Percentiles rank a stretch among this genome's conserved stretches.
Evolutionary conservation across 2,797 vertebrate species (phyloP).

Genomic region (Serranus cabrilla): DNA sequence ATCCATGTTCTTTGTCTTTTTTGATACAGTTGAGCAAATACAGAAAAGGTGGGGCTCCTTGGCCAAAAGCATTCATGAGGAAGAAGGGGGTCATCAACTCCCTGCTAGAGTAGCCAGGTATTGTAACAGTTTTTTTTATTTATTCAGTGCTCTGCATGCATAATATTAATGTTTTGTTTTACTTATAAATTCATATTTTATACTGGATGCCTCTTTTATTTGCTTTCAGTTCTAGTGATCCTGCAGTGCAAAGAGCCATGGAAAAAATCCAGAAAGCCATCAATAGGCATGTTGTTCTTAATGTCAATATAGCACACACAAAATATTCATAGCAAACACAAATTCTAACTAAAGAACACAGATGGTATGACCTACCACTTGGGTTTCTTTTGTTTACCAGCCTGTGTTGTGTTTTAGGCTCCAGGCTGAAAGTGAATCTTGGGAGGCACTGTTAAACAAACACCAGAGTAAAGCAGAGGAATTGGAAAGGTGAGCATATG

Average conservation of each 20-base stretch:
- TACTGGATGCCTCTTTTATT: conserved; percentile 3
- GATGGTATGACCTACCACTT: background rate
- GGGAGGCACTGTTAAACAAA: conserved; percentile 84
- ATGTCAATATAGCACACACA: background rate
- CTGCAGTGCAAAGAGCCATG: conserved; percentile 64
- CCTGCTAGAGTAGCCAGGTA: conserved; percentile 70
- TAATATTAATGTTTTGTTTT: background rate
- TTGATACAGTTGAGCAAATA: conserved; percentile 76
- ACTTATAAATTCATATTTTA: background rate
- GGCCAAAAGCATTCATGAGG: conserved; percentile 61
- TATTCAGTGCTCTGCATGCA: background rate
- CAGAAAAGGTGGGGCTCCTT: conserved; percentile 73
- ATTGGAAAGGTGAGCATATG: conserved; percentile 77
- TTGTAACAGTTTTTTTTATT: conserved; percentile 15
- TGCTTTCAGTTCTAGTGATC: conserved; percentile 62
- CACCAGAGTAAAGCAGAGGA: conserved; percentile 81
- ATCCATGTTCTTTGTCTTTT: background rate
- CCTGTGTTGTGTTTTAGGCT: conserved; percentile 76
- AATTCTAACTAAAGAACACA: conserved; percentile 9
- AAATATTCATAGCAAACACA: conserved; percentile 8
- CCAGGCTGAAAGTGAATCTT: conserved; percentile 82
- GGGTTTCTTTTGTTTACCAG: background rate
- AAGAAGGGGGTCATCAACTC: conserved; percentile 38
- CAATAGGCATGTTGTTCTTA: conserved; percentile 67
- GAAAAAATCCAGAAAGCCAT: conserved; percentile 74